Evolutionary conservation across 2,797 vertebrate genomes (phyloP).

Genomic region (Oreortyx pictus): DNA sequence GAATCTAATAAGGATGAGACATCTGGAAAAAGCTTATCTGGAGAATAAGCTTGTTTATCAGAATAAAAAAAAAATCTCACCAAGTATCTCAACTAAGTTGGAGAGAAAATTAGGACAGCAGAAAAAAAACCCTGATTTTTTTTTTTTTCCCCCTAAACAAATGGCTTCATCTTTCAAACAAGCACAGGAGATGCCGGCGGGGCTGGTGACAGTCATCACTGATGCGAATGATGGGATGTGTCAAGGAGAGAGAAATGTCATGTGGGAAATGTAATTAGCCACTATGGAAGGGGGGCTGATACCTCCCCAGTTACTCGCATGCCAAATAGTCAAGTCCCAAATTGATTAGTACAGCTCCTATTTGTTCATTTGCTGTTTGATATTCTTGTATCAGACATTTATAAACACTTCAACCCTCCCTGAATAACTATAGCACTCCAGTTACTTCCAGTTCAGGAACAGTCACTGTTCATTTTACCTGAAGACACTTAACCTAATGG

Average conservation of each 20-base stretch:
- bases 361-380: neutral
- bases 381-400: slow-evolving; percentile 1
- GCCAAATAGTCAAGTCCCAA: neutral
- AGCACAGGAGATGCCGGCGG: slow-evolving; percentile 32
- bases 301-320: slow-evolving; percentile 28
- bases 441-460: neutral
- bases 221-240: slow-evolving; percentile 66
- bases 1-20: neutral
- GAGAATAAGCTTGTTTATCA: slow-evolving; percentile 11
- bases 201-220: slow-evolving; percentile 60
- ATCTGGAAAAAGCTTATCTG: neutral
- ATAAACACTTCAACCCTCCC: neutral
- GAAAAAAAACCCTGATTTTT: neutral
- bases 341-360: neutral
- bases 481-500: neutral
- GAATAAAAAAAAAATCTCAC: neutral
- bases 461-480: neutral
- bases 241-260: slow-evolving; percentile 68
- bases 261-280: slow-evolving; percentile 65
- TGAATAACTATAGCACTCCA: neutral
- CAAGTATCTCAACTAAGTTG: slow-evolving; percentile 11
- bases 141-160: slow-evolving; percentile 40
- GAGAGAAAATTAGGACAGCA: neutral
- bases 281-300: neutral
- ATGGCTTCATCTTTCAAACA: slow-evolving; percentile 53